These are phyloP conservation scores for Calcarius lapponicus DNA, from an alignment of 2,797 vertebrate species.

Conservation along the genomic window DNA sequence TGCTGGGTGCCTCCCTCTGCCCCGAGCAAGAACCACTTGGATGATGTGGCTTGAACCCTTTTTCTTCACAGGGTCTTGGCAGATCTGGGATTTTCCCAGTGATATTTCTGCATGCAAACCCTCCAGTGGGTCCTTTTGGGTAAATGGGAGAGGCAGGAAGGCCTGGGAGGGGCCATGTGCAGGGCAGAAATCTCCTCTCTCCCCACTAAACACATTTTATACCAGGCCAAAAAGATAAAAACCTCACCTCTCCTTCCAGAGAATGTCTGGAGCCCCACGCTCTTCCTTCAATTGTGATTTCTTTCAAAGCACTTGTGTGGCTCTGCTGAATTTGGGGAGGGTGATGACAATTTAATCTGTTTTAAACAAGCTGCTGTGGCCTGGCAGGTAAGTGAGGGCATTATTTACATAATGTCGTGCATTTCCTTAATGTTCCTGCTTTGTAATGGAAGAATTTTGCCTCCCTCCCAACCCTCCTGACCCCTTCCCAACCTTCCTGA, in stretches of 20 bases:
- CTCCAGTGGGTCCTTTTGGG: not conserved
- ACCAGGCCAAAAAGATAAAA: not conserved
- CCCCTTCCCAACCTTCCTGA: not conserved
- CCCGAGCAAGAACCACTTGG: too few relatives aligned
- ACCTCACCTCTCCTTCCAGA: not conserved
- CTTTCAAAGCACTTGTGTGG: not conserved
- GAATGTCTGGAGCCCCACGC: not conserved
- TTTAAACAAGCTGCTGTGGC: not conserved
- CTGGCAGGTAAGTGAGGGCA: not conserved
- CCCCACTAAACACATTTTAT: not conserved
- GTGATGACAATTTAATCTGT: not conserved
- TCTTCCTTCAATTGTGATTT: constrained; percentile 52
- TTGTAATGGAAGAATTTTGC: not conserved
- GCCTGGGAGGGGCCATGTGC: not conserved
- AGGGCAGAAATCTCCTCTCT: not conserved
- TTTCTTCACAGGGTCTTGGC: not conserved
- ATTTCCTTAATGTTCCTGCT: not conserved
- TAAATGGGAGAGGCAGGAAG: not conserved
- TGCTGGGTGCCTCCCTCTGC: not conserved
- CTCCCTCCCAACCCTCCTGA: not conserved
- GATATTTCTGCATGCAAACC: not conserved
- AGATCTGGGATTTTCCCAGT: not conserved
- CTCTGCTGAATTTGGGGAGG: not conserved
- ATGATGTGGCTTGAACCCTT: not conserved
- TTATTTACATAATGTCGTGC: not conserved